phyloP scores from a whole-genome alignment of 2,888 invertebrate species.

The Luffia ferchaultella region DNA sequence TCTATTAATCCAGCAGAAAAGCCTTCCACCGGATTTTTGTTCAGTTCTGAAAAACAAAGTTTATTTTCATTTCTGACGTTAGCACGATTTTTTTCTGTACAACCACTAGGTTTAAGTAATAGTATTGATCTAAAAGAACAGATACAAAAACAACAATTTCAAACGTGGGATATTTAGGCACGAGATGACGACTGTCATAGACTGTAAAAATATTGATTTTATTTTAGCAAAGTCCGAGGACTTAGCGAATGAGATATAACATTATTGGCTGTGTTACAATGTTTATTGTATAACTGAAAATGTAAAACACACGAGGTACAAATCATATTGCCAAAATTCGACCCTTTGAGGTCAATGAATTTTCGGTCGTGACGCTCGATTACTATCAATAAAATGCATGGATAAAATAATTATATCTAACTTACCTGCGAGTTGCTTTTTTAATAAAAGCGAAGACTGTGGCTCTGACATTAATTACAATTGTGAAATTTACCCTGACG shows the following conservation, averaged over 20 bases:
- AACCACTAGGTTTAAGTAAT: background rate
- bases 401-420: constrained; percentile 17
- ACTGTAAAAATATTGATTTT: constrained; percentile 49
- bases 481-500: constrained; percentile 78
- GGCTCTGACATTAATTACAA: constrained; percentile 93
- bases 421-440: constrained; percentile 96
- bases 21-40: constrained; percentile 99
- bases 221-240: constrained; percentile 14
- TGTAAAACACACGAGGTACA: background rate
- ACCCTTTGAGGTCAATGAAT: constrained; percentile 62
- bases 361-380: constrained; percentile 42
- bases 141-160: constrained; percentile 28
- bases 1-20: constrained; percentile 99
- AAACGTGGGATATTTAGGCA: constrained; percentile 33
- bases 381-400: constrained; percentile 26
- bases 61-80: background rate
- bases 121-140: constrained; percentile 27
- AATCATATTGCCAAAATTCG: constrained; percentile 37
- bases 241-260: background rate
- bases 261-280: background rate
- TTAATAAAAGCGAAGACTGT: constrained; percentile 94
- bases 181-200: constrained; percentile 39
- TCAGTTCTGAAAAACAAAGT: constrained; percentile 80
- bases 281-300: background rate
- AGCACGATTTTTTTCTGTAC: background rate